These are phyloP conservation scores for Poecilobothrus nobilitatus DNA, from an alignment of 2,888 invertebrate species.

Conservation along the genomic window DNA sequence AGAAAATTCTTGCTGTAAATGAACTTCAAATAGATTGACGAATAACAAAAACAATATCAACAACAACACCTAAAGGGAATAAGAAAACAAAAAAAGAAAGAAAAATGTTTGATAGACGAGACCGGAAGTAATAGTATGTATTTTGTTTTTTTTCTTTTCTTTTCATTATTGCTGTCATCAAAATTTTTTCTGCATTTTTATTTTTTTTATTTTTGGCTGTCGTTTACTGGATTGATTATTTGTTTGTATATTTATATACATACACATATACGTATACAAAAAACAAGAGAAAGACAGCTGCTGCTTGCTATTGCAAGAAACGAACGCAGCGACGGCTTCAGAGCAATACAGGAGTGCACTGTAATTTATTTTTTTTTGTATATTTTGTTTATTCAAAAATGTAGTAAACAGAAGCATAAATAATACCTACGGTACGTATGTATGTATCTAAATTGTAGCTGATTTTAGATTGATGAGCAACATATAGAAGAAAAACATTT, in stretches of 20 bases:
- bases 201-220: not conserved
- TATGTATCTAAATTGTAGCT: no score
- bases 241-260: not conserved
- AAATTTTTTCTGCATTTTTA: no score
- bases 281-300: not conserved
- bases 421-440: no score
- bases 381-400: no score
- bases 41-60: not conserved
- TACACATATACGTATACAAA: not conserved
- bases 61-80: not conserved
- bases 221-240: not conserved
- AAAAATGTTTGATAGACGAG: conserved; percentile 1
- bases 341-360: not conserved
- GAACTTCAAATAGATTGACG: not conserved
- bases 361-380: no score
- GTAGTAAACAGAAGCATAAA: no score
- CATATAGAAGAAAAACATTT: no score
- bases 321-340: not conserved
- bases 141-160: not conserved
- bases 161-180: not conserved
- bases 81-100: not conserved
- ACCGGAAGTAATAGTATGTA: not conserved
- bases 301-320: not conserved
- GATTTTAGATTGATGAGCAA: no score
- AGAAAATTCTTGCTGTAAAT: not conserved